Evolutionary conservation across 2,888 invertebrate genomes (phyloP).

Genomic region (Lypha dubia): DNA sequence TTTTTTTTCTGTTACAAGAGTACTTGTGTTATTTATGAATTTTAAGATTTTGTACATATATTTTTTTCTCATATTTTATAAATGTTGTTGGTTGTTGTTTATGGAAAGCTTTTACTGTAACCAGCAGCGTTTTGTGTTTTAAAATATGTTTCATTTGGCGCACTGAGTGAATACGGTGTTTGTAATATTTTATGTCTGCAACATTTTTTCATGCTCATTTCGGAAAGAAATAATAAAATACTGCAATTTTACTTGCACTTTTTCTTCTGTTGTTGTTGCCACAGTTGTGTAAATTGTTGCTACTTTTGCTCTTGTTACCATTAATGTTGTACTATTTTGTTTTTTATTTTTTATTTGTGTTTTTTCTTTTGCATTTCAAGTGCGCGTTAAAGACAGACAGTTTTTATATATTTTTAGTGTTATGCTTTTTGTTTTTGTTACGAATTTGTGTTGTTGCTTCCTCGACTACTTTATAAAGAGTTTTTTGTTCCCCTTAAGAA

Average conservation of each 20-base stretch:
- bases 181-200: slow-evolving; percentile 22
- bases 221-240: slow-evolving; percentile 42
- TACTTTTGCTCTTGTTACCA: slow-evolving; percentile 24
- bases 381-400: slow-evolving; percentile 53
- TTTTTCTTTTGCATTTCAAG: slow-evolving; percentile 44
- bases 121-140: slow-evolving; percentile 46
- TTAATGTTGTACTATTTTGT: slow-evolving; percentile 38
- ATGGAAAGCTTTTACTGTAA: slow-evolving; percentile 46
- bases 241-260: slow-evolving; percentile 66
- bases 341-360: slow-evolving; percentile 15
- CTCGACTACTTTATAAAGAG: neutral
- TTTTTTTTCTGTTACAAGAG: slow-evolving; percentile 44
- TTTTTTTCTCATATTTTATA: neutral
- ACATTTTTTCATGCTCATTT: slow-evolving; percentile 51
- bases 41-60: neutral
- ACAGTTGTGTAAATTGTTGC: slow-evolving; percentile 42
- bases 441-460: neutral
- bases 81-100: slow-evolving; percentile 52
- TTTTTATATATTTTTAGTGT: slow-evolving; percentile 43
- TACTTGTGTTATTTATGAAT: slow-evolving; percentile 41
- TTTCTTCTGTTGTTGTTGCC: slow-evolving; percentile 43
- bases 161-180: slow-evolving; percentile 5
- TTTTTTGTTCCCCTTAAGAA: neutral
- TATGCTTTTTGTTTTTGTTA: neutral
- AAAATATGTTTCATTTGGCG: slow-evolving; percentile 20